Evolutionary conservation across 2,888 invertebrate species (phyloP).

Genomic region (Xanthia icteritia): DNA sequence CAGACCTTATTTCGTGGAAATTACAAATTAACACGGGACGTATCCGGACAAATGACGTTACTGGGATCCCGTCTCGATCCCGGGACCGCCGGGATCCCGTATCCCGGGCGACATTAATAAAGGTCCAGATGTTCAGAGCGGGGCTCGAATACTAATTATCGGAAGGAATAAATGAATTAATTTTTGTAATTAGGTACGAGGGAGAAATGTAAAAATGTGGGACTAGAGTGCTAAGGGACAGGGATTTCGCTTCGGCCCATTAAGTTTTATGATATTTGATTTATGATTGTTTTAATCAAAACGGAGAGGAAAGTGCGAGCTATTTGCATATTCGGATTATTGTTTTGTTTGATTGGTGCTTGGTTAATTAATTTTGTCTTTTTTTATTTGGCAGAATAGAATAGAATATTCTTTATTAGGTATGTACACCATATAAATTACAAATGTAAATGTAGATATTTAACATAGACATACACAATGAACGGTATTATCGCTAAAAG

Average conservation of each 20-base stretch:
- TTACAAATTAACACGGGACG: slow-evolving; percentile 67
- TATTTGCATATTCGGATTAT: slow-evolving; percentile 61
- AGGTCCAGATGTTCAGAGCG: slow-evolving; percentile 78
- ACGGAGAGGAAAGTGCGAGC: slow-evolving; percentile 28
- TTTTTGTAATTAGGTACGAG: slow-evolving; percentile 76
- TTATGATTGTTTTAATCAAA: slow-evolving; percentile 65
- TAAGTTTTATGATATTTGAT: slow-evolving; percentile 67
- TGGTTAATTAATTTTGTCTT: slow-evolving; percentile 17
- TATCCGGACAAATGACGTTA: slow-evolving; percentile 68
- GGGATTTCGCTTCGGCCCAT: slow-evolving; percentile 60
- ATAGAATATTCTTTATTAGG: too few relatives aligned
- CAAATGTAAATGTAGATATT: too few relatives aligned
- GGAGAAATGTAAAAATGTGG: slow-evolving; percentile 61
- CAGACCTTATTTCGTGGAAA: slow-evolving; percentile 66
- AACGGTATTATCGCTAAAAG: too few relatives aligned
- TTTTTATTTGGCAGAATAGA: slow-evolving; percentile 3
- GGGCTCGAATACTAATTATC: slow-evolving; percentile 85
- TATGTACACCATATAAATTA: too few relatives aligned
- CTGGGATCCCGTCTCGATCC: slow-evolving; percentile 61
- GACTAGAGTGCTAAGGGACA: slow-evolving; percentile 49
- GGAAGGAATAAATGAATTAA: slow-evolving; percentile 81
- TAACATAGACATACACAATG: too few relatives aligned
- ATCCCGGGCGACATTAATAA: slow-evolving; percentile 76
- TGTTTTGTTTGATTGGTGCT: slow-evolving; percentile 37
- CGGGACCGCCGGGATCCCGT: slow-evolving; percentile 52